A percentile compares a stretch with the other conserved stretches of the same genome.
These are phyloP conservation scores for Poeciliopsis prolifica DNA, from an alignment of 2,113 vertebrate species.

Conservation along the genomic window DNA sequence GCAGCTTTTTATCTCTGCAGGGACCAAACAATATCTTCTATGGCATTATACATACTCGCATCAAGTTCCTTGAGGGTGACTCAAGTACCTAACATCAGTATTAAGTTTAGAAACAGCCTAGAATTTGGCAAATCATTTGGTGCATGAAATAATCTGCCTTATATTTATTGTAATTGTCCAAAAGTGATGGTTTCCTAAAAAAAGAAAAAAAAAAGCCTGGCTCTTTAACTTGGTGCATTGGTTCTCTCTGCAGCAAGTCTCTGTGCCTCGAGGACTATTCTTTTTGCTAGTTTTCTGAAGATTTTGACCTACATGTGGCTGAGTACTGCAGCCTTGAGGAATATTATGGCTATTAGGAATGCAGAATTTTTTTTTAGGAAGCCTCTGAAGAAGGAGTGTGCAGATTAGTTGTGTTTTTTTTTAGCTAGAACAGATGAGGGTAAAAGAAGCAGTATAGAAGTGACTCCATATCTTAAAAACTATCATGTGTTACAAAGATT, in stretches of 20 bases:
- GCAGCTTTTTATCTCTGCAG: conserved; percentile 66
- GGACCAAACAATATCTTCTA: conserved; percentile 30
- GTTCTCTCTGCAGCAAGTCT: conserved; percentile 29
- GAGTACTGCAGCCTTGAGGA: conserved; percentile 45
- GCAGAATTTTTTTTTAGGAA: conserved; percentile 57
- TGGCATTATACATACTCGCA: neutral
- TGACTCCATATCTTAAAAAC: neutral
- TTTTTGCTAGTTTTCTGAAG: conserved; percentile 3
- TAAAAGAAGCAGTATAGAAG: neutral
- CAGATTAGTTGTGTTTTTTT: conserved; percentile 10
- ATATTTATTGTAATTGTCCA: neutral
- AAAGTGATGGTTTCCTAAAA: neutral
- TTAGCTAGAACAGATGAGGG: neutral
- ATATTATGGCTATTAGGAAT: conserved; percentile 59
- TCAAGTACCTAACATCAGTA: neutral
- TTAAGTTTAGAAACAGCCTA: neutral
- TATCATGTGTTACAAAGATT: neutral
- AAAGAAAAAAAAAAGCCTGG: neutral
- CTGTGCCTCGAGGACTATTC: conserved; percentile 4
- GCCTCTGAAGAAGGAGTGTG: conserved; percentile 46
- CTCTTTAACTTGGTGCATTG: conserved; percentile 24
- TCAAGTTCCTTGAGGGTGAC: neutral
- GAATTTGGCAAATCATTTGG: neutral
- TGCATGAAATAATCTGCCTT: neutral
- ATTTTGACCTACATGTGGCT: conserved; percentile 49